Percentiles rank a stretch among this genome's conserved stretches.
Evolutionary conservation across 2,888 invertebrate genomes (phyloP).

Genomic region (Sinelater perroti): DNA sequence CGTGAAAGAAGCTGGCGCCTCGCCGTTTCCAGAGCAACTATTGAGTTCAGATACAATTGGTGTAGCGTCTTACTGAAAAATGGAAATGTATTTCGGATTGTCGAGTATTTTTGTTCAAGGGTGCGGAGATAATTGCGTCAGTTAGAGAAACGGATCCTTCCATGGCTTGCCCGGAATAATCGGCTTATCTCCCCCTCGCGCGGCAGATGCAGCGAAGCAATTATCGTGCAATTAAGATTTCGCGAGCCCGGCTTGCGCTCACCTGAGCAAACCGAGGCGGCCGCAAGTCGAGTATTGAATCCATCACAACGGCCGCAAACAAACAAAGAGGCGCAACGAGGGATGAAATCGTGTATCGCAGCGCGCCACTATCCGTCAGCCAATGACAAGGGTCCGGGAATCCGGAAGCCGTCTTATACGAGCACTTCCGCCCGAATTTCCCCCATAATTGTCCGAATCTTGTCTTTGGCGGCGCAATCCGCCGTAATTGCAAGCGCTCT

Average conservation of each 20-base stretch:
- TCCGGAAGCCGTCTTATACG: slow-evolving; percentile 38
- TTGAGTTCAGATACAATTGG: too few species aligned
- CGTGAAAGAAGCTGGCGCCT: too few species aligned
- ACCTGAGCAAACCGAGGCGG: slow-evolving; percentile 8
- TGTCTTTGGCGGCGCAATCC: slow-evolving; percentile 35
- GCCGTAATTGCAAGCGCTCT: slow-evolving; percentile 31
- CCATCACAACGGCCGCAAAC: slow-evolving; percentile 24
- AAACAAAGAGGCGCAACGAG: slow-evolving; percentile 26
- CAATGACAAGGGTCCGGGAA: slow-evolving; percentile 38
- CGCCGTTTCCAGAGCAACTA: too few species aligned
- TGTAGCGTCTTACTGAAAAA: too few species aligned
- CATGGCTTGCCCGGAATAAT: slow-evolving; percentile 3
- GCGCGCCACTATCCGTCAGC: slow-evolving; percentile 36
- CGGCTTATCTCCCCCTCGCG: slow-evolving; percentile 16
- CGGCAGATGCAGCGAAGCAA: slow-evolving; percentile 8
- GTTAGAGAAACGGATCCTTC: slow-evolving; percentile 2
- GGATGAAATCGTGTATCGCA: slow-evolving; percentile 34
- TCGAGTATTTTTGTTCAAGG: too few species aligned
- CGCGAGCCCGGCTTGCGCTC: slow-evolving; percentile 5
- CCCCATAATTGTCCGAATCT: slow-evolving; percentile 37
- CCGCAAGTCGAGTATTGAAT: slow-evolving; percentile 23
- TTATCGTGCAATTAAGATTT: slow-evolving; percentile 17
- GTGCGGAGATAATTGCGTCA: too few species aligned
- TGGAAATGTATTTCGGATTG: too few species aligned
- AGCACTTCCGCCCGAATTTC: slow-evolving; percentile 39